Percentiles rank a stretch among this genome's conserved stretches.
Conservation (phyloP, 2,797 vertebrate genomes). For the Taeniopygia guttata region DNA sequence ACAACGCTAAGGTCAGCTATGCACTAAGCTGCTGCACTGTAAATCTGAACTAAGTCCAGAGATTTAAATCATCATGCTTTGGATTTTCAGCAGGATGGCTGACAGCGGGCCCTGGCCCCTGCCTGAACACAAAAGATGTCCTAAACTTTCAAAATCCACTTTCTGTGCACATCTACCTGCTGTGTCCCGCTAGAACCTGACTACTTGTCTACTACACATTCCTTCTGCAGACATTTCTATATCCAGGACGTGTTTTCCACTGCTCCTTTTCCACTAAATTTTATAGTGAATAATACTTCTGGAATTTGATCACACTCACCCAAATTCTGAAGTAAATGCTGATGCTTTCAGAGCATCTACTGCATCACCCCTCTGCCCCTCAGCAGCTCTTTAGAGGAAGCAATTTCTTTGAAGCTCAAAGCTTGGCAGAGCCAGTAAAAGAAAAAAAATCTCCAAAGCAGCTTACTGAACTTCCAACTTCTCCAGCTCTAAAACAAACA, state of each 20-base stretch:
- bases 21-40: background rate
- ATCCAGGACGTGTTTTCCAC: background rate
- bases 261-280: background rate
- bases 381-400: background rate
- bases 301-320: background rate
- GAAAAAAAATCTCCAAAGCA: constrained; percentile 44
- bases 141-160: background rate
- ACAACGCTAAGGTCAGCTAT: constrained; percentile 23
- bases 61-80: background rate
- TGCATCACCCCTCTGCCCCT: background rate
- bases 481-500: constrained; percentile 48
- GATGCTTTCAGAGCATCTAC: background rate
- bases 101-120: background rate
- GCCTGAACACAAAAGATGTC: background rate
- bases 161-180: accelerated
- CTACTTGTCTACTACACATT: background rate
- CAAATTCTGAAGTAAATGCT: background rate
- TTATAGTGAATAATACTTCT: background rate
- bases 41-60: constrained; percentile 26
- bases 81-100: background rate
- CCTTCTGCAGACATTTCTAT: background rate
- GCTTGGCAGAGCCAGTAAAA: background rate
- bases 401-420: background rate
- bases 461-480: constrained; percentile 23
- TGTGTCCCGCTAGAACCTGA: background rate